These are phyloP conservation scores for Zosterops lateralis DNA, from an alignment of 2,113 vertebrate species.

Conservation along the genomic window DNA sequence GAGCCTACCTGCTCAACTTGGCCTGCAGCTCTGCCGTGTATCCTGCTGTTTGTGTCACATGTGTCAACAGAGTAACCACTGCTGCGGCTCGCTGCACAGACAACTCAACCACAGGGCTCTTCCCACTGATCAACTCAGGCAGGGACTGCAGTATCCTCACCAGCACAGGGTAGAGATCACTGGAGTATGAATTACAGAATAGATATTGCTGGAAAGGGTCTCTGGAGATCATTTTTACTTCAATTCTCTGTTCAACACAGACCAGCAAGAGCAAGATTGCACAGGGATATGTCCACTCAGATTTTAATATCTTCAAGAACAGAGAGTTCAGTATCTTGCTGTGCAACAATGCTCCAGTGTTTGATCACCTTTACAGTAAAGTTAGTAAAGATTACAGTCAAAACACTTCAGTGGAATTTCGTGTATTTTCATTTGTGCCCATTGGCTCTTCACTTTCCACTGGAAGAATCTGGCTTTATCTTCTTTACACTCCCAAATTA, in stretches of 20 bases:
- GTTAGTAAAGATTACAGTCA: background rate
- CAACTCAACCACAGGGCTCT: slow-evolving; percentile 45
- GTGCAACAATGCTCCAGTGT: background rate
- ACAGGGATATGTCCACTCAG: background rate
- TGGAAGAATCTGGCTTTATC: background rate
- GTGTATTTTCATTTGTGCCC: background rate
- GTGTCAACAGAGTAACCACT: slow-evolving; percentile 82
- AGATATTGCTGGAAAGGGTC: background rate
- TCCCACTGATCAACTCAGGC: slow-evolving; percentile 45
- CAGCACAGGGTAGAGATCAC: slow-evolving; percentile 90
- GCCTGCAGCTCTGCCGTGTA: slow-evolving; percentile 77
- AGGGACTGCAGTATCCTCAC: slow-evolving; percentile 80
- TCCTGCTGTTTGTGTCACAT: slow-evolving; percentile 84
- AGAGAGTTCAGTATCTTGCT: background rate
- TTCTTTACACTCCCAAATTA: background rate
- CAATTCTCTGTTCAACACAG: background rate
- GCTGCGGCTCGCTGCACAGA: slow-evolving; percentile 78
- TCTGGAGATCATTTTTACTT: background rate
- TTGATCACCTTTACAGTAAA: background rate
- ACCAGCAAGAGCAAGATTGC: background rate
- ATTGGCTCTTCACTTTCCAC: background rate
- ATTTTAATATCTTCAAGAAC: background rate
- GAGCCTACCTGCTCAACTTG: slow-evolving; percentile 74
- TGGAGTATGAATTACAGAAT: slow-evolving; percentile 24
- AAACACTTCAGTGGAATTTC: background rate